phyloP scores from a whole-genome alignment of 2,113 vertebrate species.

The Gymnorhina tibicen region DNA sequence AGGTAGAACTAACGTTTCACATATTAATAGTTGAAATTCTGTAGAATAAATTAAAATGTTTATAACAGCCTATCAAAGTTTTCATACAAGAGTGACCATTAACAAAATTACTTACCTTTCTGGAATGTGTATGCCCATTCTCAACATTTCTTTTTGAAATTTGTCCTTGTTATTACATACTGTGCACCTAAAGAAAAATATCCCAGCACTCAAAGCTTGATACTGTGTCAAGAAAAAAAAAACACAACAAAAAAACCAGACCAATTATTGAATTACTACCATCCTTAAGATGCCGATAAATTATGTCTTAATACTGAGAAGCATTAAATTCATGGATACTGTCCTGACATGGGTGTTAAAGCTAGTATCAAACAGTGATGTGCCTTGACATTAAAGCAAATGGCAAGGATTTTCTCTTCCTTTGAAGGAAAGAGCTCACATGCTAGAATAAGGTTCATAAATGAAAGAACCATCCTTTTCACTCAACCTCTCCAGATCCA shows the following conservation, averaged over 20 bases:
- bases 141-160: constrained; percentile 94
- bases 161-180: constrained; percentile 90
- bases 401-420: background rate
- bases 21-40: background rate
- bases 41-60: background rate
- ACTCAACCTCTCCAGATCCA: background rate
- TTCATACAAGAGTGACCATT: background rate
- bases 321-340: background rate
- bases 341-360: background rate
- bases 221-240: constrained; percentile 70
- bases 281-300: background rate
- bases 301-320: background rate
- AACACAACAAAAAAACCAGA: background rate
- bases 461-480: background rate
- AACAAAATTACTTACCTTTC: constrained; percentile 82
- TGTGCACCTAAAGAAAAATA: constrained; percentile 96
- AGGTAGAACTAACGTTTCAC: background rate
- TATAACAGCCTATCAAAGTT: background rate
- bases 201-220: constrained; percentile 91
- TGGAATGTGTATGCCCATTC: constrained; percentile 95
- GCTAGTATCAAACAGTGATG: background rate
- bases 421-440: background rate
- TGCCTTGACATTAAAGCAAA: background rate
- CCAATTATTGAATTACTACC: constrained; percentile 25
- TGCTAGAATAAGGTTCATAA: background rate